Evolutionary conservation across 2,797 vertebrate species (phyloP).

Genomic region (Setipinna tenuifilis): DNA sequence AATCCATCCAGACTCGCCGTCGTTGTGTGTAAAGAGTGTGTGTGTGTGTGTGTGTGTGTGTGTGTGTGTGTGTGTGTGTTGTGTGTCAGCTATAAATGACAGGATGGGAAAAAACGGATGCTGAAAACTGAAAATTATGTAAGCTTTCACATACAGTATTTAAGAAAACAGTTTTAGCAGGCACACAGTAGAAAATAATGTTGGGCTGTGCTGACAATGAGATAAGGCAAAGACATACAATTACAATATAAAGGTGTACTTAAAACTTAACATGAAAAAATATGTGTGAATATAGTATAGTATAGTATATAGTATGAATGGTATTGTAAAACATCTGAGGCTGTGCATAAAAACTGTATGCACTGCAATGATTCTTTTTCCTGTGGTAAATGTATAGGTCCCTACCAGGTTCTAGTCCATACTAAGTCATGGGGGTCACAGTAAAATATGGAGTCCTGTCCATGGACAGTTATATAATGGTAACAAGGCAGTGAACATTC

Average conservation of each 20-base stretch:
- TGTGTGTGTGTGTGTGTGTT: not conserved
- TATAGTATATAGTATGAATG: not conserved
- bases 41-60: not conserved
- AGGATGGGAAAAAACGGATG: not conserved
- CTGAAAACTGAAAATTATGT: not conserved
- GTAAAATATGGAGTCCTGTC: not conserved
- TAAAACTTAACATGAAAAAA: not conserved
- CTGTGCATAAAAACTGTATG: not conserved
- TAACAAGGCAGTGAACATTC: not conserved
- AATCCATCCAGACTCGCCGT: too few relatives aligned
- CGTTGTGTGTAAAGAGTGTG: not conserved
- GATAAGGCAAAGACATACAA: not conserved
- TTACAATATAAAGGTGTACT: not conserved
- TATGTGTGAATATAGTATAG: not conserved
- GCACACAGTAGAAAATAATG: not conserved
- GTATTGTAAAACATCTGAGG: not conserved
- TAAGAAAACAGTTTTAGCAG: not conserved
- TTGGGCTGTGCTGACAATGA: not conserved
- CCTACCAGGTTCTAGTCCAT: not conserved
- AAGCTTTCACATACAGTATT: not conserved
- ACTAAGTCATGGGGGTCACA: not conserved
- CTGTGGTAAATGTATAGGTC: not conserved
- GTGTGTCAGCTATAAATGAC: not conserved
- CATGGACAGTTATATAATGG: not conserved
- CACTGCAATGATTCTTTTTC: not conserved